phyloP scores from a whole-genome alignment of 2,797 vertebrate genomes.

The Lacerta viridis region DNA sequence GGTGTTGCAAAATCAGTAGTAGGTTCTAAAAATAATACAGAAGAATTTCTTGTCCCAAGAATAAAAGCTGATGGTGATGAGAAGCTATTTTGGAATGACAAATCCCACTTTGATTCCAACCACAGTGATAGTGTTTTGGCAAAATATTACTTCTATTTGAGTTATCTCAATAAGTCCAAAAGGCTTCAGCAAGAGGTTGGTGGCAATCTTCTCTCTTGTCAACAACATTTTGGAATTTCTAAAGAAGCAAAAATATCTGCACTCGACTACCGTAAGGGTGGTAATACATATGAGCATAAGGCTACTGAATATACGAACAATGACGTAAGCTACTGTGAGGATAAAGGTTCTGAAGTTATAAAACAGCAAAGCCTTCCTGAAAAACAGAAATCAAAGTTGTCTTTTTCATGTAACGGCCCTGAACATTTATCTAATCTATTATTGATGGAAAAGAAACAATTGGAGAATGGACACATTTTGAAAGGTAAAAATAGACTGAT shows the following conservation, averaged over 20 bases:
- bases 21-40: constrained; percentile 4
- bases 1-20: neutral
- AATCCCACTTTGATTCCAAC: constrained; percentile 6
- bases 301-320: neutral
- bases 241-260: constrained; percentile 9
- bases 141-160: constrained; percentile 76
- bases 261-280: neutral
- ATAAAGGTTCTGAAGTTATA: neutral
- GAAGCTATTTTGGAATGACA: constrained; percentile 6
- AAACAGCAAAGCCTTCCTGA: neutral
- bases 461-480: constrained; percentile 3
- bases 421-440: constrained; percentile 13
- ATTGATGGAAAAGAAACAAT: constrained; percentile 12
- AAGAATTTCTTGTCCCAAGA: neutral
- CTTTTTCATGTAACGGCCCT: neutral
- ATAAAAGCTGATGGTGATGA: neutral
- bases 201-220: constrained; percentile 5
- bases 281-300: constrained; percentile 6
- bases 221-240: neutral
- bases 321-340: constrained; percentile 11
- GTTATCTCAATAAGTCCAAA: constrained; percentile 59
- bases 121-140: constrained; percentile 68
- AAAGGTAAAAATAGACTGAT: constrained; percentile 38
- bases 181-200: constrained; percentile 28
- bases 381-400: neutral